phyloP scores from a whole-genome alignment of 2,113 vertebrate species.

The Pomatostomus ruficeps region DNA sequence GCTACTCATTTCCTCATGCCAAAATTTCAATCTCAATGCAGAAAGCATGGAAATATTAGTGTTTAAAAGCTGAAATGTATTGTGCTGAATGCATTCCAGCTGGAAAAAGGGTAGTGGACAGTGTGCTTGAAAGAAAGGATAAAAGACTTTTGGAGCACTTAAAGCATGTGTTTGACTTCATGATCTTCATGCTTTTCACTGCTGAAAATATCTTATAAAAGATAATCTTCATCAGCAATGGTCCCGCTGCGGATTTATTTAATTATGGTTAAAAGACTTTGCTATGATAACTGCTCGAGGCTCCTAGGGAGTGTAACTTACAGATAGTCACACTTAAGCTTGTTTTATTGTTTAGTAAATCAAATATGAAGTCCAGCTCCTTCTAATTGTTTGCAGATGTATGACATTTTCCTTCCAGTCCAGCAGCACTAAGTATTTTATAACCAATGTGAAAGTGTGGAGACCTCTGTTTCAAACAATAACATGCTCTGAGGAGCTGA shows the following conservation, averaged over 20 bases:
- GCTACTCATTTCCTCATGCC: neutral
- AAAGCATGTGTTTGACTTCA: conserved; percentile 21
- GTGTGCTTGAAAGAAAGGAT: conserved; percentile 38
- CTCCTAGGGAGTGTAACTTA: conserved; percentile 73
- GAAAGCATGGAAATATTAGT: conserved; percentile 19
- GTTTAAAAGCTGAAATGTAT: conserved; percentile 33
- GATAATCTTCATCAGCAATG: conserved; percentile 50
- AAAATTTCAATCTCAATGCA: conserved; percentile 2
- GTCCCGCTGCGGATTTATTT: conserved; percentile 66
- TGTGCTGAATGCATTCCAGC: conserved; percentile 46
- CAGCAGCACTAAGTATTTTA: conserved; percentile 77
- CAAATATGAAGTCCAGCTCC: conserved; percentile 68
- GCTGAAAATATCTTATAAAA: conserved; percentile 68
- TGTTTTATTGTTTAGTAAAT: conserved; percentile 80
- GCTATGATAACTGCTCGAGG: conserved; percentile 64
- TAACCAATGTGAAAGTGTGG: conserved; percentile 68
- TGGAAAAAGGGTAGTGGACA: conserved; percentile 45
- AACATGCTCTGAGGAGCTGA: conserved; percentile 62
- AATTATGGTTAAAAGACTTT: conserved; percentile 70
- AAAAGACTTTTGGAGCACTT: conserved; percentile 63
- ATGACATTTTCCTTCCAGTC: conserved; percentile 73
- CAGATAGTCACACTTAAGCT: conserved; percentile 71
- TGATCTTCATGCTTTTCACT: conserved; percentile 57
- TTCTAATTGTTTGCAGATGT: conserved; percentile 83
- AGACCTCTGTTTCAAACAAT: conserved; percentile 71